Evolutionary conservation across 2,113 vertebrate genomes (phyloP).

Genomic region (Fukomys damarensis): DNA sequence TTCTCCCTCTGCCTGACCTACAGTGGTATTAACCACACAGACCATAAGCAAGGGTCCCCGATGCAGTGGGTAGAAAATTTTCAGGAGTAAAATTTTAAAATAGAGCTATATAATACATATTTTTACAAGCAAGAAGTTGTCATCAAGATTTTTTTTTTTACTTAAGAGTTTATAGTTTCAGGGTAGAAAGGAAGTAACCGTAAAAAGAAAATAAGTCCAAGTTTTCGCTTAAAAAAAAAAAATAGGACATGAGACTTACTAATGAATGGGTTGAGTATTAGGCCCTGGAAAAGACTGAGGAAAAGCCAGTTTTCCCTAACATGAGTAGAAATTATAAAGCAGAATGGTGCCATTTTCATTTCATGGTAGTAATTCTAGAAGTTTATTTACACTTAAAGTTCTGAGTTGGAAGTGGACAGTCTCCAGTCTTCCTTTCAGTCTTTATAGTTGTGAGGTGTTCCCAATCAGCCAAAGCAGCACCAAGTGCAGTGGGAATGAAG

Average conservation of each 20-base stretch:
- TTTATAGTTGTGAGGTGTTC: neutral
- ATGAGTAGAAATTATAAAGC: slow-evolving; percentile 54
- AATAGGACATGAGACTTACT: slow-evolving; percentile 9
- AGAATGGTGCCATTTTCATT: slow-evolving; percentile 59
- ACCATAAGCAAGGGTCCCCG: neutral
- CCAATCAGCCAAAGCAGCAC: slow-evolving; percentile 71
- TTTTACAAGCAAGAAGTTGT: slow-evolving; percentile 76
- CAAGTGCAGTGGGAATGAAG: slow-evolving; percentile 62
- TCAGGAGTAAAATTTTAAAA: slow-evolving; percentile 65
- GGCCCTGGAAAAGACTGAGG: slow-evolving; percentile 49
- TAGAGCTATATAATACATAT: slow-evolving; percentile 71
- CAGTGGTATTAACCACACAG: neutral
- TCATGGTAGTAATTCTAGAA: slow-evolving; percentile 61
- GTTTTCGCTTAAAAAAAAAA: slow-evolving; percentile 54
- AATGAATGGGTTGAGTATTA: slow-evolving; percentile 31
- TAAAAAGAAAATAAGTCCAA: slow-evolving; percentile 69
- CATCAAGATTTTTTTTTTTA: slow-evolving; percentile 31
- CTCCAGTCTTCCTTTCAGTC: slow-evolving; percentile 51
- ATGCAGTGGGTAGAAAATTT: slow-evolving; percentile 41
- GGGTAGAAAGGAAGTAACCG: slow-evolving; percentile 57
- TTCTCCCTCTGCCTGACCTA: slow-evolving; percentile 15
- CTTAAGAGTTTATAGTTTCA: slow-evolving; percentile 63
- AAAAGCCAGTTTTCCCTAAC: slow-evolving; percentile 71
- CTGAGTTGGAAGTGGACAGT: slow-evolving; percentile 29
- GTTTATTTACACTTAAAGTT: slow-evolving; percentile 76